Evolutionary conservation across 2,113 vertebrate species (phyloP).

Genomic region (Etheostoma cragini): DNA sequence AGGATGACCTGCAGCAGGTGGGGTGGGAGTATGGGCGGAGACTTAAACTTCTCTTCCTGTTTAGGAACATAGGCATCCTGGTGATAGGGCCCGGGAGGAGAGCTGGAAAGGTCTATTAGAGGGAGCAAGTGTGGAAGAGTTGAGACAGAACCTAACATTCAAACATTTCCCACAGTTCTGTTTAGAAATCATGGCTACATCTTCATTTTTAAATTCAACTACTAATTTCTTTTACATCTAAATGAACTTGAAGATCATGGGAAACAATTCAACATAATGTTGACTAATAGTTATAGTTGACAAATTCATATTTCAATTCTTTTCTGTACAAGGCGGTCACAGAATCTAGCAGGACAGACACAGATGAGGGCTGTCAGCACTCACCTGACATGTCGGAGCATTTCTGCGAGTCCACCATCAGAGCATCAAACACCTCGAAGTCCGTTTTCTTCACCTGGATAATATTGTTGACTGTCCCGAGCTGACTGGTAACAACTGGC

Average conservation of each 20-base stretch:
- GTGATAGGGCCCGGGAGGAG: slow-evolving; percentile 96
- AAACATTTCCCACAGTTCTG: not conserved
- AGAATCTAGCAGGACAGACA: not conserved
- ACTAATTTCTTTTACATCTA: not conserved
- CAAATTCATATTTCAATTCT: not conserved
- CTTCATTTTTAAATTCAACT: no score
- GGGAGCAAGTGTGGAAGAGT: not conserved
- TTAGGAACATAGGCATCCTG: slow-evolving; percentile 94
- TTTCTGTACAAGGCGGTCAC: not conserved
- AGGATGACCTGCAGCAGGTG: slow-evolving; percentile 98
- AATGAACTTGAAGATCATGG: not conserved
- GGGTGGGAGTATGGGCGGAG: slow-evolving; percentile 95
- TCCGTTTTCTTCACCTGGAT: slow-evolving; percentile 99
- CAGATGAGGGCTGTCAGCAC: not conserved
- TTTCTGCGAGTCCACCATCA: slow-evolving; percentile 99
- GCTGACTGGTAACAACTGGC: slow-evolving; percentile 94
- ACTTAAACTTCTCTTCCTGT: slow-evolving; percentile 95
- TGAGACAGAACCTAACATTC: not conserved
- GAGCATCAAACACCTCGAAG: slow-evolving; percentile 98
- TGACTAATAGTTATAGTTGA: not conserved
- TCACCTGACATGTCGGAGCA: slow-evolving; percentile 95
- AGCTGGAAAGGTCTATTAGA: slow-evolving; percentile 92
- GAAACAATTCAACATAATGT: not conserved
- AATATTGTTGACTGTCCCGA: slow-evolving; percentile 96
- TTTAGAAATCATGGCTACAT: not conserved